phyloP scores from a whole-genome alignment of 2,888 invertebrate species.

The Lepidocyrtoides sp. region DNA sequence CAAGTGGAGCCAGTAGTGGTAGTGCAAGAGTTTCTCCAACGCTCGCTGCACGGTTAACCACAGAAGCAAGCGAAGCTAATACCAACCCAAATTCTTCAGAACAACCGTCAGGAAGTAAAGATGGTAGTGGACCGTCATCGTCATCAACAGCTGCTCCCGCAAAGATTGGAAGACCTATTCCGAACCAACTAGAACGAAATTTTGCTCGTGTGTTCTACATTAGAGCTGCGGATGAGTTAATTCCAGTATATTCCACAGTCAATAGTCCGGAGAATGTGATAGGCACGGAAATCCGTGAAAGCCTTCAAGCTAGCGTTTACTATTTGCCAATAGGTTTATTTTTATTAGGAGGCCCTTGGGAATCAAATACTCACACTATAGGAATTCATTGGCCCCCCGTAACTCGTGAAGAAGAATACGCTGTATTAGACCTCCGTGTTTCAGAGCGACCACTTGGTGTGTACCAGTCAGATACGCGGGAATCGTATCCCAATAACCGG shows the following conservation, averaged over 20 bases:
- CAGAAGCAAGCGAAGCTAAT: background rate
- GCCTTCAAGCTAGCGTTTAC: conserved; percentile 82
- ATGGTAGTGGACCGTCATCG: background rate
- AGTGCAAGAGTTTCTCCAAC: conserved; percentile 6
- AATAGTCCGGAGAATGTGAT: conserved; percentile 53
- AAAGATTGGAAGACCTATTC: conserved; percentile 53
- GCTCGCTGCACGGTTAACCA: background rate
- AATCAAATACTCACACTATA: conserved; percentile 79
- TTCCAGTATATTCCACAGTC: conserved; percentile 82
- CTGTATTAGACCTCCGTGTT: conserved; percentile 75
- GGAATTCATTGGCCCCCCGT: conserved; percentile 84
- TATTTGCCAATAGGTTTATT: conserved; percentile 83
- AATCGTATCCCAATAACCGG: conserved; percentile 57
- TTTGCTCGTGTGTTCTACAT: conserved; percentile 81
- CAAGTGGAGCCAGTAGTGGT: background rate
- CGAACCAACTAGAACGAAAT: conserved; percentile 77
- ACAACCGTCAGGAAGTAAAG: background rate
- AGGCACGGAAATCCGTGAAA: conserved; percentile 78
- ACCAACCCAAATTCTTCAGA: background rate
- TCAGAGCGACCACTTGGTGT: conserved; percentile 66
- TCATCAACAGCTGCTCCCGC: conserved; percentile 16
- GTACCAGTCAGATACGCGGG: conserved; percentile 51
- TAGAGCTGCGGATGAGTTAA: conserved; percentile 81
- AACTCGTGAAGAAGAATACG: conserved; percentile 83
- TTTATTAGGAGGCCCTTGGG: conserved; percentile 82